phyloP scores from a whole-genome alignment of 2,113 vertebrate genomes.

The Tringa solitaria region DNA sequence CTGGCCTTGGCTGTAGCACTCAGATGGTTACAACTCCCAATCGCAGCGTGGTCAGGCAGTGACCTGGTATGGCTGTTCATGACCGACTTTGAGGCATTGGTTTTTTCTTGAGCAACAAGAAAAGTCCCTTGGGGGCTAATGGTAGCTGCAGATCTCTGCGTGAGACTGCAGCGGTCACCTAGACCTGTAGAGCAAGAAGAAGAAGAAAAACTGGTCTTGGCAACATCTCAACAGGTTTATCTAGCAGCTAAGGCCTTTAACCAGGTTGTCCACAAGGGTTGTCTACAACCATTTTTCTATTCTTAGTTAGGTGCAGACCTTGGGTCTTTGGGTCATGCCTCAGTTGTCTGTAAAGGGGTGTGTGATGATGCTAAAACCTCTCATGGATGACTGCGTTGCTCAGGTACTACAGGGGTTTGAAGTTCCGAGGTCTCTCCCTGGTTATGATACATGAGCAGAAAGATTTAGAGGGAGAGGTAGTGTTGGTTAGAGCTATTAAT shows the following conservation, averaged over 20 bases:
- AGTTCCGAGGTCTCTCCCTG: background rate
- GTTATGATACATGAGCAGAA: background rate
- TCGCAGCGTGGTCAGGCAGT: background rate
- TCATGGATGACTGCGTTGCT: accelerated
- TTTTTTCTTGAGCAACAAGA: background rate
- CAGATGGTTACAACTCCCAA: background rate
- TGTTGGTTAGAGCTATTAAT: background rate
- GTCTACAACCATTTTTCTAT: background rate
- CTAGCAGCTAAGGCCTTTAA: background rate
- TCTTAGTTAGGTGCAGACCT: background rate
- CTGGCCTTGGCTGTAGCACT: background rate
- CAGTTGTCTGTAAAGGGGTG: background rate
- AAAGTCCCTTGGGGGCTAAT: background rate
- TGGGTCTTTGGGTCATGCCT: background rate
- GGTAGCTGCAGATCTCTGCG: background rate
- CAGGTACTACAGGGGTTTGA: background rate
- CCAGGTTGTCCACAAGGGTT: background rate
- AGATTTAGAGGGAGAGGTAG: background rate
- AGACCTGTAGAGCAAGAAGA: background rate
- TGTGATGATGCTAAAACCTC: background rate
- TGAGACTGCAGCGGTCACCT: background rate
- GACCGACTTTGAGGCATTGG: background rate
- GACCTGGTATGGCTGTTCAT: background rate
- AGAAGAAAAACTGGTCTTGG: background rate
- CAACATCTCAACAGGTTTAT: background rate